Conservation (phyloP, 2,888 invertebrate species). For the Noctua janthe region DNA sequence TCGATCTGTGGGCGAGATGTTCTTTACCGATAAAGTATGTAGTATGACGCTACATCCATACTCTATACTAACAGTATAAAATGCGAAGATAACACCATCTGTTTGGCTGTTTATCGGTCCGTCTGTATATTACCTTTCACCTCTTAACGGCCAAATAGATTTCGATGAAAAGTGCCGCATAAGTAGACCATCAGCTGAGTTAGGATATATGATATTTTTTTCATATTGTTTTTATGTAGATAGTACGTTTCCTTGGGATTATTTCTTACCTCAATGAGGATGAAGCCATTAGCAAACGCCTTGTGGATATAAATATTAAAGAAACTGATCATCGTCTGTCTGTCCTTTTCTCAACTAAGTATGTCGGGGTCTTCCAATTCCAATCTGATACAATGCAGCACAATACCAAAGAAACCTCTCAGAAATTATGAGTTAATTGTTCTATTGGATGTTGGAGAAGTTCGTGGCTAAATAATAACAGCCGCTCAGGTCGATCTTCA, state of each 20-base stretch:
- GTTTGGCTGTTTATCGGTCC: neutral
- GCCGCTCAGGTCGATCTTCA: too few species aligned
- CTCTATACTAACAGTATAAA: neutral
- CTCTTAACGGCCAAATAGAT: neutral
- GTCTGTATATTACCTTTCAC: neutral
- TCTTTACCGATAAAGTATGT: conserved; percentile 66
- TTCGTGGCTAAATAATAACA: too few species aligned
- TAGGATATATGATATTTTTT: neutral
- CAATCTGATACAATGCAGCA: neutral
- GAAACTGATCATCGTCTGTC: neutral
- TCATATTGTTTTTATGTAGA: neutral
- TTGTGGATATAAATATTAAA: neutral
- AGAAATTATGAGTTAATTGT: neutral
- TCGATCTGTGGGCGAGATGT: conserved; percentile 71
- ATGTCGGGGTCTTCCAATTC: neutral
- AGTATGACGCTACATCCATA: neutral
- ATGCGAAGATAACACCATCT: neutral
- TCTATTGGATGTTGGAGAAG: too few species aligned
- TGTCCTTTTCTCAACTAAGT: neutral
- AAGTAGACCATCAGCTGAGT: neutral
- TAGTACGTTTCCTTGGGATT: neutral
- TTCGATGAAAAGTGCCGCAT: neutral
- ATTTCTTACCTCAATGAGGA: neutral
- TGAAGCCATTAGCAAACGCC: neutral
- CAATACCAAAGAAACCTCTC: neutral